Conservation (phyloP, 2,113 vertebrate genomes). For the Notarius quadriscutis region DNA sequence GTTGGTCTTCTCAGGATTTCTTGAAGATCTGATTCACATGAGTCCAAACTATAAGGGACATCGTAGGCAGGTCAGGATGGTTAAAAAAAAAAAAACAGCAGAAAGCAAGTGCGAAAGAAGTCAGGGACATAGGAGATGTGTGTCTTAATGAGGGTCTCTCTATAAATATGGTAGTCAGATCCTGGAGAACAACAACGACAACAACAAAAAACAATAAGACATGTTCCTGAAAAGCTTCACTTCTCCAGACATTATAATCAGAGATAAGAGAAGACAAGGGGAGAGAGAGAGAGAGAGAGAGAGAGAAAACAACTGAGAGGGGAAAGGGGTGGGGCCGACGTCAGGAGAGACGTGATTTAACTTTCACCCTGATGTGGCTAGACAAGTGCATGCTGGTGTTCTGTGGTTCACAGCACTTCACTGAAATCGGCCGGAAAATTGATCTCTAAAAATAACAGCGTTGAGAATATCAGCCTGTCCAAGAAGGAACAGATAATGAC, state of each 20-base stretch:
- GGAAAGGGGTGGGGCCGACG: too few species aligned
- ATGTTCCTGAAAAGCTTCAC: not conserved
- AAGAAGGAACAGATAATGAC: conserved; percentile 1
- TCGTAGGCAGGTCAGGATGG: not conserved
- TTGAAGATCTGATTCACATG: not conserved
- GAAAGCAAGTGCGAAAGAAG: not conserved
- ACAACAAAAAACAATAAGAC: not conserved
- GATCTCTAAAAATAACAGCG: conserved; percentile 29
- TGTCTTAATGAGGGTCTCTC: not conserved
- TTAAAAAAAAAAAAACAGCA: not conserved
- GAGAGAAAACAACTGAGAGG: not conserved
- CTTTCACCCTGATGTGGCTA: not conserved
- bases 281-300: not conserved
- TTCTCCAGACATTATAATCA: conserved; percentile 14
- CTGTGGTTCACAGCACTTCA: not conserved
- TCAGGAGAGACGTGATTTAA: not conserved
- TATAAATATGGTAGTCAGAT: not conserved
- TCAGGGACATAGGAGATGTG: not conserved
- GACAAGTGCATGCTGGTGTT: not conserved
- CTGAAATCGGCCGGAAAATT: conserved; percentile 7
- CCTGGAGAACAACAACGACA: not conserved
- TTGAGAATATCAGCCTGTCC: conserved; percentile 18
- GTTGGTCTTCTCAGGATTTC: not conserved
- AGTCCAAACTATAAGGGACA: not conserved
- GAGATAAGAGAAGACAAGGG: not conserved